These are phyloP conservation scores for Lampris megalopsis DNA, from an alignment of 2,113 vertebrate genomes.

Conservation along the genomic window DNA sequence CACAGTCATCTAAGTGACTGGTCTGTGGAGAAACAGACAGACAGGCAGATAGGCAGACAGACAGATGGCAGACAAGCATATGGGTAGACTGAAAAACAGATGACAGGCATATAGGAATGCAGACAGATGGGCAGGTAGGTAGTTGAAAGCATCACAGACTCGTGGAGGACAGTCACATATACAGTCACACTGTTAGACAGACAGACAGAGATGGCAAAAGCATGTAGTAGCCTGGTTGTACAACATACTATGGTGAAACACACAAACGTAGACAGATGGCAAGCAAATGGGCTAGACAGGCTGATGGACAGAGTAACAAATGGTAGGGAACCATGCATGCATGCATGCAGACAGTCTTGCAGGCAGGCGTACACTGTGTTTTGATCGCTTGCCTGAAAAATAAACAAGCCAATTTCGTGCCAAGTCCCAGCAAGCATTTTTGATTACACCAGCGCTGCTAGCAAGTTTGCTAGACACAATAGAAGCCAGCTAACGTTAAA, in stretches of 20 bases:
- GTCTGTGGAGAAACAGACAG: not conserved
- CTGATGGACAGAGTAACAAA: slow-evolving; percentile 55
- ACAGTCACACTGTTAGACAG: not conserved
- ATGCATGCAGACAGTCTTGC: slow-evolving; percentile 21
- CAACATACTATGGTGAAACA: slow-evolving; percentile 4
- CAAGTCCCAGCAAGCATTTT: not conserved
- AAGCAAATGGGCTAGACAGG: slow-evolving; percentile 66
- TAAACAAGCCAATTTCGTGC: not conserved
- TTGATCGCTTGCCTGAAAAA: too few species aligned
- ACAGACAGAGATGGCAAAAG: not conserved
- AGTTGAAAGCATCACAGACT: too few species aligned
- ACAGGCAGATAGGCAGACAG: not conserved
- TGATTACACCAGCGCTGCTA: too few species aligned
- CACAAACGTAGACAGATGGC: slow-evolving; percentile 69
- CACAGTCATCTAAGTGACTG: slow-evolving; percentile 52
- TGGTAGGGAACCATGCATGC: slow-evolving; percentile 49
- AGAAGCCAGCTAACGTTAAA: not conserved
- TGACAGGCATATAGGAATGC: not conserved
- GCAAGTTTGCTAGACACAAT: too few species aligned
- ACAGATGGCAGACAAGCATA: not conserved
- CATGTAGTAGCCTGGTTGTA: not conserved
- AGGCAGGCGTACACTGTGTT: slow-evolving; percentile 6
- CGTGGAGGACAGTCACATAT: not conserved
- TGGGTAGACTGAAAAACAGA: not conserved
- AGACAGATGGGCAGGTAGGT: too few species aligned